These are phyloP conservation scores for Formica exsecta DNA, from an alignment of 1,140 invertebrate species.

Conservation along the genomic window DNA sequence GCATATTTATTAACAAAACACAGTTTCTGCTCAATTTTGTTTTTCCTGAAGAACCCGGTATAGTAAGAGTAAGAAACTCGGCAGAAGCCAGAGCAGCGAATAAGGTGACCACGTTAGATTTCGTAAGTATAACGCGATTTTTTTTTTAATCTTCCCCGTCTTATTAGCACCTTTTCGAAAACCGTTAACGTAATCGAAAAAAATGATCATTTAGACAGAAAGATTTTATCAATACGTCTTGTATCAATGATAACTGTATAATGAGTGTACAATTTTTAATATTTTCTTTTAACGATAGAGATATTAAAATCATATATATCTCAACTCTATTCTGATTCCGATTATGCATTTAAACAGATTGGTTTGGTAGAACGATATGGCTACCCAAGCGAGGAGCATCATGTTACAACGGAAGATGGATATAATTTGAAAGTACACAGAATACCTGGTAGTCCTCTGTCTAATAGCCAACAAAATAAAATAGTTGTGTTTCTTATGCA, in stretches of 20 bases:
- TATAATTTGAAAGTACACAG: constrained; percentile 86
- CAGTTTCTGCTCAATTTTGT: not conserved
- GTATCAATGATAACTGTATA: not conserved
- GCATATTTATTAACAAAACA: not conserved
- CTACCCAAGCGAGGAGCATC: constrained; percentile 86
- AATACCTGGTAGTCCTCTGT: constrained; percentile 81
- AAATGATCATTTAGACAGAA: not conserved
- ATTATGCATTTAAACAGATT: constrained; percentile 57
- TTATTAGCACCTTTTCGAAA: not conserved
- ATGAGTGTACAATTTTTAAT: not conserved
- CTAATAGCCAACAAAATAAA: not conserved
- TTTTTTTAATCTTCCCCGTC: not conserved
- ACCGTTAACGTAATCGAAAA: not conserved
- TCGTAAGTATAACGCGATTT: constrained; percentile 25
- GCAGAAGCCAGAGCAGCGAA: not conserved
- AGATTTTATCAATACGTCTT: not conserved
- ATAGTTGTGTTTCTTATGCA: constrained; percentile 86
- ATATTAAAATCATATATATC: not conserved
- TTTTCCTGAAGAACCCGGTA: not conserved
- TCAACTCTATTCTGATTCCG: not conserved
- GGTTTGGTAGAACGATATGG: constrained; percentile 81
- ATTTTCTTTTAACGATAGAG: not conserved
- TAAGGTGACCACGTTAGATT: constrained; percentile 15
- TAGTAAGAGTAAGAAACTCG: constrained; percentile 12
- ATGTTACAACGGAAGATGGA: constrained; percentile 85